These are phyloP conservation scores for Petrocephalus sullivani DNA, from an alignment of 2,797 vertebrate species.

Conservation along the genomic window DNA sequence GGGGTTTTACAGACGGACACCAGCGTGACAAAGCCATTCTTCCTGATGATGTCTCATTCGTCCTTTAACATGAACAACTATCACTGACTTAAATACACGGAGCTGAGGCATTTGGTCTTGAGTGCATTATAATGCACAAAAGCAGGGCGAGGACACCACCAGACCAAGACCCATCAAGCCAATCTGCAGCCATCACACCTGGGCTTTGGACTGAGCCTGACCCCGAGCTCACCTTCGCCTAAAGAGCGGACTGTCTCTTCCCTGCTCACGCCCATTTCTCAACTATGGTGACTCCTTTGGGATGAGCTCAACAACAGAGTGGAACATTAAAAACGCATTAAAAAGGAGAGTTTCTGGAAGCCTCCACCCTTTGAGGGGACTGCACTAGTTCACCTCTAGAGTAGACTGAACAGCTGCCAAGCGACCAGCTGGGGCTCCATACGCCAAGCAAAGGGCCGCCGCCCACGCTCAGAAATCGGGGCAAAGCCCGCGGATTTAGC, in stretches of 20 bases:
- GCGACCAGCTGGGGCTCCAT: constrained; percentile 33
- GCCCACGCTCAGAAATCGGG: constrained; percentile 32
- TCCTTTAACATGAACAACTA: neutral
- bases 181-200: constrained; percentile 61
- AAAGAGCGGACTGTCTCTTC: constrained; percentile 40
- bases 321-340: constrained; percentile 32
- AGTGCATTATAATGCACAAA: neutral
- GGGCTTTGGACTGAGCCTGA: constrained; percentile 62
- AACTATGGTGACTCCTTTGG: constrained; percentile 22
- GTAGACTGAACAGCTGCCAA: constrained; percentile 38
- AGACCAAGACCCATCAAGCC: constrained; percentile 8
- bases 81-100: constrained; percentile 14
- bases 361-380: constrained; percentile 30
- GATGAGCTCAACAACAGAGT: constrained; percentile 47
- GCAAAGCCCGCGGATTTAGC: neutral
- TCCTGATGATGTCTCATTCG: neutral
- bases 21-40: neutral
- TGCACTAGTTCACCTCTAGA: constrained; percentile 47
- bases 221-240: constrained; percentile 40
- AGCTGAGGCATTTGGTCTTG: neutral
- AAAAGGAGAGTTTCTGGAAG: constrained; percentile 46
- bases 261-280: constrained; percentile 17
- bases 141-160: neutral
- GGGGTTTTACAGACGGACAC: neutral
- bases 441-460: constrained; percentile 22